Percentiles rank a stretch among this genome's conserved stretches.
Conservation (phyloP, 2,888 invertebrate species). For the Mesorhabditis spiculigera region DNA sequence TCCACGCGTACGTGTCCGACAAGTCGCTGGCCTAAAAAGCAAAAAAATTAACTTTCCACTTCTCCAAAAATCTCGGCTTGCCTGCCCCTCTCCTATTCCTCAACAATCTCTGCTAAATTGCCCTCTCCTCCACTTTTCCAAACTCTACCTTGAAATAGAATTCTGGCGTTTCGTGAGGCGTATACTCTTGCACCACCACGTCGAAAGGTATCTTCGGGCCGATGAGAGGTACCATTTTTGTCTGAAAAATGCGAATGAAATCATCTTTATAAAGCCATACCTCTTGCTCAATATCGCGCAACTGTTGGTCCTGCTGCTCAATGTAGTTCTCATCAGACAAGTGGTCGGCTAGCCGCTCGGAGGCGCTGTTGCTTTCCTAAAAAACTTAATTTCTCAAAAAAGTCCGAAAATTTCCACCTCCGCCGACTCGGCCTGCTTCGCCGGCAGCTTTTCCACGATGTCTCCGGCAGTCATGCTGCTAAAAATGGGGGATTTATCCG, state of each 20-base stretch:
- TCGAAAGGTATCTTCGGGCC: slow-evolving; percentile 24
- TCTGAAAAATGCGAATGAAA: slow-evolving; percentile 17
- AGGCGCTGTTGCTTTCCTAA: too few relatives aligned
- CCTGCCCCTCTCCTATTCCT: too few relatives aligned
- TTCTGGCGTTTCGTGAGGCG: slow-evolving; percentile 16
- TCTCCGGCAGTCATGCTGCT: too few relatives aligned
- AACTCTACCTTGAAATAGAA: slow-evolving; percentile 27
- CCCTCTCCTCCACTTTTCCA: background rate
- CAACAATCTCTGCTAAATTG: too few relatives aligned
- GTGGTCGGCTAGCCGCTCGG: too few relatives aligned
- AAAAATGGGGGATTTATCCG: too few relatives aligned
- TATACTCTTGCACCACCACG: slow-evolving; percentile 20
- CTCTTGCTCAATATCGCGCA: slow-evolving; percentile 45
- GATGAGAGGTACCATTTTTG: slow-evolving; percentile 28
- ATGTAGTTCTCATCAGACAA: slow-evolving; percentile 19
- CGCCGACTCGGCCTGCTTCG: too few relatives aligned
- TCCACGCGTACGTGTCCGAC: slow-evolving; percentile 30
- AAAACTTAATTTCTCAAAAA: too few relatives aligned
- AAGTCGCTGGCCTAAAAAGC: slow-evolving; percentile 15
- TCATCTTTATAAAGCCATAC: slow-evolving; percentile 14
- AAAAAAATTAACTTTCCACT: background rate
- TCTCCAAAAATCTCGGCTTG: background rate
- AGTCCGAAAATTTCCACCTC: too few relatives aligned
- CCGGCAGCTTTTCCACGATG: too few relatives aligned
- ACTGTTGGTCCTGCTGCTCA: slow-evolving; percentile 30